Evolutionary conservation across 2,888 invertebrate species (phyloP), one percentile per base, ranked within the genome.

Genomic region (Dastarcus helophoroides): DNA sequence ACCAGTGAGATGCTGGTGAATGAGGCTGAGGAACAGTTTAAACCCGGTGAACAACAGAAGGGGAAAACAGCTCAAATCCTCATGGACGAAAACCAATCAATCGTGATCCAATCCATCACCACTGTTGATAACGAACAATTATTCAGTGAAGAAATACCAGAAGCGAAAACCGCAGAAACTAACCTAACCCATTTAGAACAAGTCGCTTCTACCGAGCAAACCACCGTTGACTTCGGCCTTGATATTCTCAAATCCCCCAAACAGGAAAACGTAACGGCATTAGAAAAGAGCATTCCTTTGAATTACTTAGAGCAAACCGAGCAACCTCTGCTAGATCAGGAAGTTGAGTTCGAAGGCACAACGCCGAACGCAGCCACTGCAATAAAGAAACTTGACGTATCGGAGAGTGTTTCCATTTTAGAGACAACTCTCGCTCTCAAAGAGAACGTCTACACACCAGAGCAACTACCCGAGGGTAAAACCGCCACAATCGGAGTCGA

Each of bases 371-470:
- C 49, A 24, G 59, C 60, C 33, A 57, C 47, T 25, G 72, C 71
- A 7, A 46, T 52, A 25, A 41, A 65, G 3, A 57, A 56, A 28
- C 45, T 65, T 21, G 60, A 65, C 43, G 50, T 58, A 21, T 50
- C 52, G 23, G 60, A 59, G 38, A 54, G 54, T 21, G 45, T 64
- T 3, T 48, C 57, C 4, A 52, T 62, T 14, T 58, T 60, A 6
- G 60, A 67, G 53, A 50, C 63, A 14, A 60, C 62, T 19, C 43
- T 57, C 2, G 63, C 54, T 9, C 62, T 65, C 34, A 64, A 61
- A 36, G 65, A 67, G 52, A 46, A 55, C n/a, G 36, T 37, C 15
- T 58, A 62, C 31, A 40, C 40, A 6, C 43, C 56, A 4, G 53
- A 56, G 37, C 46, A 48, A 33, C 37, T 56, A 25, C 58, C 59